These are phyloP conservation scores for Chrysotoxum bicinctum DNA, from an alignment of 2,888 invertebrate genomes.

Conservation along the genomic window DNA sequence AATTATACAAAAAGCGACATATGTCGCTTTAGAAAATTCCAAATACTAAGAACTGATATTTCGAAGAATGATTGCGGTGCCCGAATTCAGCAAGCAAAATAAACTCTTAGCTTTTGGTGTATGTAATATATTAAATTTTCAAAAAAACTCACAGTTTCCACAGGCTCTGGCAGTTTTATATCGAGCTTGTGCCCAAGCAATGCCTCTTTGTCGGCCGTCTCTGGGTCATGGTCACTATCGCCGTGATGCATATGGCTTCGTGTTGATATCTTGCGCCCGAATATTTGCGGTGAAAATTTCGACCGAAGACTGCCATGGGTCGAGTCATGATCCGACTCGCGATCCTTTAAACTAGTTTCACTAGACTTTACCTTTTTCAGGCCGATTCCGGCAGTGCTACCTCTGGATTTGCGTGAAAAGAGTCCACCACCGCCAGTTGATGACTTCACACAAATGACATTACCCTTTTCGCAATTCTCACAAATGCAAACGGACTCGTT, in stretches of 20 bases:
- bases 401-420: slow-evolving; percentile 57
- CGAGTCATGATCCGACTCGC: slow-evolving; percentile 68
- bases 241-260: slow-evolving; percentile 70
- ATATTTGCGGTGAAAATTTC: slow-evolving; percentile 75
- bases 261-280: slow-evolving; percentile 74
- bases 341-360: slow-evolving; percentile 74
- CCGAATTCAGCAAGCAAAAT: background rate
- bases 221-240: slow-evolving; percentile 74
- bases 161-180: slow-evolving; percentile 75
- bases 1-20: no score
- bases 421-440: slow-evolving; percentile 59
- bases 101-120: no score
- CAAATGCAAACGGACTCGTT: slow-evolving; percentile 72
- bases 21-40: no score
- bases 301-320: slow-evolving; percentile 74
- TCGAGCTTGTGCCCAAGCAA: slow-evolving; percentile 74
- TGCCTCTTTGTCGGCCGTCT: slow-evolving; percentile 74
- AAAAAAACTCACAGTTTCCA: slow-evolving; percentile 75
- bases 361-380: slow-evolving; percentile 69
- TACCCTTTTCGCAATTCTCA: slow-evolving; percentile 74
- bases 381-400: slow-evolving; percentile 48
- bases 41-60: no score
- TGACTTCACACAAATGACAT: slow-evolving; percentile 55
- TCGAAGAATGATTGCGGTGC: no score
- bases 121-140: background rate